Conservation (phyloP, 2,888 invertebrate genomes). For the Cephus pygmeus region DNA sequence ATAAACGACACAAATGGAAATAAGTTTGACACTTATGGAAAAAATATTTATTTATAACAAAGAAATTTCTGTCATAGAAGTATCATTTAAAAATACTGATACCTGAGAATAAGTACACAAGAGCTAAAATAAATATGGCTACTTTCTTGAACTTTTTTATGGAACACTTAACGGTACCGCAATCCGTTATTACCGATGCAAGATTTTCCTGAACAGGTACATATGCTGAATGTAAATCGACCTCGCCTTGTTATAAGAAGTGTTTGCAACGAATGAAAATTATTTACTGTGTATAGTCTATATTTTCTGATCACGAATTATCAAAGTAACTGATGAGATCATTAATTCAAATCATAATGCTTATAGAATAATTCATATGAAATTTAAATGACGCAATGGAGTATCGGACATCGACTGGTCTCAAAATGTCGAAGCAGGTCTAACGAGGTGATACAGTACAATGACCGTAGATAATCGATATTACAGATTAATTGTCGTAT, state of each 20-base stretch:
- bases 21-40: background rate
- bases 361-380: too few relatives aligned
- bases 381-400: background rate
- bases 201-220: conserved; percentile 29
- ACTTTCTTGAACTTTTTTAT: conserved; percentile 15
- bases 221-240: too few relatives aligned
- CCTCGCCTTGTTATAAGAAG: too few relatives aligned
- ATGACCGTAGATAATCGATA: background rate
- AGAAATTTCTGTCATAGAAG: background rate
- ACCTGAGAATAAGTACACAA: background rate
- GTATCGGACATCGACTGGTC: background rate
- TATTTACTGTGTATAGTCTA: too few relatives aligned
- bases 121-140: background rate
- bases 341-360: too few relatives aligned
- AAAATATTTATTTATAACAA: background rate
- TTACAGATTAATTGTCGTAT: background rate
- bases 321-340: too few relatives aligned
- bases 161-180: conserved; percentile 41
- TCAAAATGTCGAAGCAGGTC: background rate
- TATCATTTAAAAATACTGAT: background rate
- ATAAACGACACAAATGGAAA: background rate
- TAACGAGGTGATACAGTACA: background rate
- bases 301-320: too few relatives aligned
- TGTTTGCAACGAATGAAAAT: too few relatives aligned
- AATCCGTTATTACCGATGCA: conserved; percentile 30